Evolutionary conservation across 2,113 vertebrate genomes (phyloP).

Genomic region (Dolichallabes microphthalmus): DNA sequence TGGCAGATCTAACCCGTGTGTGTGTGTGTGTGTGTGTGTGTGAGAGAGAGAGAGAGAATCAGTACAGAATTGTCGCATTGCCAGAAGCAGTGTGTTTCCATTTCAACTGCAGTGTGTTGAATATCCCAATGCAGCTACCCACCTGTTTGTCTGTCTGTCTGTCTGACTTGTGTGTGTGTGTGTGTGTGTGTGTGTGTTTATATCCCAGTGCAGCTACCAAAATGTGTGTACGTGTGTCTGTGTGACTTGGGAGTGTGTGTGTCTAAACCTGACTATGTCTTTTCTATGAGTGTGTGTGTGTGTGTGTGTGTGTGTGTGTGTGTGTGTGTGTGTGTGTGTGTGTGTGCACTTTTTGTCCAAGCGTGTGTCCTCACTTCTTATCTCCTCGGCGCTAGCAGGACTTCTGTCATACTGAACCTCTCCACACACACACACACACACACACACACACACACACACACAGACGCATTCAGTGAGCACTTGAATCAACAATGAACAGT

Average conservation of each 20-base stretch:
- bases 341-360: background rate
- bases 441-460: background rate
- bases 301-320: background rate
- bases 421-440: background rate
- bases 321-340: background rate
- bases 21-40: background rate
- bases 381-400: constrained; percentile 29
- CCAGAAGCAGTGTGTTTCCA: background rate
- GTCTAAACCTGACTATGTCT: too few relatives aligned
- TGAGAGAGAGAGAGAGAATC: background rate
- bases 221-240: background rate
- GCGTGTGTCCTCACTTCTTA: constrained; percentile 33
- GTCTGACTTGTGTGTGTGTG: background rate
- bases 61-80: background rate
- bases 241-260: background rate
- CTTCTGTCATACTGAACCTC: background rate
- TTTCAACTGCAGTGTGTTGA: background rate
- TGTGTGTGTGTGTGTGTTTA: background rate
- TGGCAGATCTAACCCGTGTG: background rate
- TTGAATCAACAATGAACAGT: constrained; percentile 24
- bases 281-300: background rate
- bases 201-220: background rate
- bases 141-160: background rate
- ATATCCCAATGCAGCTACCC: too few relatives aligned
- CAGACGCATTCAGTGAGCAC: background rate